Evolutionary conservation across 2,888 invertebrate species (phyloP), one percentile per base, ranked within the genome.

Genomic region (Cremastinae sp.): DNA sequence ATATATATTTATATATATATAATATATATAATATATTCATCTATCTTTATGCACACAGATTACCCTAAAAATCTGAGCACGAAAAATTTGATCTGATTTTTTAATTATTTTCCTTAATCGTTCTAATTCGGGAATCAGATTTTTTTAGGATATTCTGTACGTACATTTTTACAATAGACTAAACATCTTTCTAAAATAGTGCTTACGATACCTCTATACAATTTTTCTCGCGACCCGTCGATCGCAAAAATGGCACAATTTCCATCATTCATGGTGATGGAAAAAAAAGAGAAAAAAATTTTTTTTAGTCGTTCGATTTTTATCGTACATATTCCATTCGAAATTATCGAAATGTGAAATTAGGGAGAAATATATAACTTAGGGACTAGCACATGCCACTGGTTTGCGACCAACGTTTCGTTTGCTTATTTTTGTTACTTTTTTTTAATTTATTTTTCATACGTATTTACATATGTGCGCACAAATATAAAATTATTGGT

Each of bases 191-290:
- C 82, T 85, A 85, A 87, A 87, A 85, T 86, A 86, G 80, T 86
- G 84, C 83, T 81, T 83, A 84, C 81, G 81, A 82, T 83, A 81
- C 79, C 75, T 86, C 82, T 87, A 87, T 85, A 86, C 84, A 85
- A 74, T 81, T 80, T 76, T 80, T 78, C 76, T 76, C 74, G 82
- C 82, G 82, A 81, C 78, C 77, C 83, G 83, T 83, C 75, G 74
- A 82, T 82, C 81, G 81, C 75, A 80, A 80, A 74, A 81, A 81
- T 78, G 75, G 65, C 55, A 64, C 62, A 37, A 71, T 59, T 61
- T 73, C 51, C 45, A 73, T 68, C 64, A 61, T 65, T 55, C 47
- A 35, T 39, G 53, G 56, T 51, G 49, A 28, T 18, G 2, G 51
- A 49, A 43, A 49, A 59, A 3, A 45, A 41, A 41, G 14, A n/a